Conservation (phyloP, 92 coral and sea anemone species). For the Zoanthus sansibaricus region DNA sequence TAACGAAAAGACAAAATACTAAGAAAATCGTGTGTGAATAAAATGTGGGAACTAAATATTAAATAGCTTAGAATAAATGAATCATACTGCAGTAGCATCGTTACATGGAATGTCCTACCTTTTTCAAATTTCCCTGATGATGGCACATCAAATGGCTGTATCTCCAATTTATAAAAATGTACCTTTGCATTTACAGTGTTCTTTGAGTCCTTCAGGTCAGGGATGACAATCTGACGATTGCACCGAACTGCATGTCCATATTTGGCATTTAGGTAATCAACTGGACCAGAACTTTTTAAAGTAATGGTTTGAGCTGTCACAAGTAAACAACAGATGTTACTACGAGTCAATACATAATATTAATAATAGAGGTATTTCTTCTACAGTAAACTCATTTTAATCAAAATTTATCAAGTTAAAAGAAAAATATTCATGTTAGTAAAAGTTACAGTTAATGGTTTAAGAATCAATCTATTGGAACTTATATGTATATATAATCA, state of each 20-base stretch:
- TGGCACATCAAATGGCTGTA: slow-evolving; percentile 43
- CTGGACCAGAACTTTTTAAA: neutral
- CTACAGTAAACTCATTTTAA: neutral
- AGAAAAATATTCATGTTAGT: no score
- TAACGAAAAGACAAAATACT: no score
- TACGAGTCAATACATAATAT: neutral
- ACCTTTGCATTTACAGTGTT: slow-evolving; percentile 2
- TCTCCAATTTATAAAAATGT: slow-evolving; percentile 2
- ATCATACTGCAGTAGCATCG: no score
- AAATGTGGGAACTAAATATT: no score
- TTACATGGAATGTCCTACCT: slow-evolving; percentile 8
- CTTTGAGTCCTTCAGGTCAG: neutral
- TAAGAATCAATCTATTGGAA: no score
- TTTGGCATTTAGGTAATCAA: neutral
- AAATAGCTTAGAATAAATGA: neutral
- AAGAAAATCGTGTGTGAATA: no score
- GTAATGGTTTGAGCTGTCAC: slow-evolving; percentile 3
- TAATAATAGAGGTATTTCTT: neutral
- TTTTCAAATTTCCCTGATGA: slow-evolving; percentile 17
- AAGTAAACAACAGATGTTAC: neutral
- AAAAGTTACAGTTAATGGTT: no score
- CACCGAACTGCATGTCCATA: slow-evolving; percentile 22
- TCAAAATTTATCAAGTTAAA: no score
- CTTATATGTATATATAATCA: no score
- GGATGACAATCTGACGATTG: neutral